Conservation (phyloP, 2,888 invertebrate genomes). For the Pollenia labialis region DNA sequence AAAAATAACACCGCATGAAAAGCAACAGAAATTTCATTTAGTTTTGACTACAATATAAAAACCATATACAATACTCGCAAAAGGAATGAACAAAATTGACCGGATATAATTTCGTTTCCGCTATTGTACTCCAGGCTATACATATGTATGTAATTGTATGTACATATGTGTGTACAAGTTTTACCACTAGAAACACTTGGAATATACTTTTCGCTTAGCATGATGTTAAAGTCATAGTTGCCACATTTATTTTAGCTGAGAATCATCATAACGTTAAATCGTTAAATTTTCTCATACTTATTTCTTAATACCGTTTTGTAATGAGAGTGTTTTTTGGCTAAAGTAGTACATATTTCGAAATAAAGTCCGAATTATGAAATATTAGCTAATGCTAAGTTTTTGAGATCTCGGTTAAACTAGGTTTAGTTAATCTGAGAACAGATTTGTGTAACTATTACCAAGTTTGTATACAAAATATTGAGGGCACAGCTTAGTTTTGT, state of each 20-base stretch:
- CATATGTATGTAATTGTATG: conserved; percentile 14
- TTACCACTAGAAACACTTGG: conserved; percentile 22
- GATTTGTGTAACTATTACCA: no score
- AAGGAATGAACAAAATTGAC: conserved; percentile 66
- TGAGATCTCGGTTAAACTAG: no score
- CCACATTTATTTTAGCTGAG: conserved; percentile 23
- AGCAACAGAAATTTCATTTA: conserved; percentile 25
- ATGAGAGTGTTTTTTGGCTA: no score
- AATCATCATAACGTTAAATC: neutral
- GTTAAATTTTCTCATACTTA: no score
- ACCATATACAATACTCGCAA: conserved; percentile 33
- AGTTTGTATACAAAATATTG: no score
- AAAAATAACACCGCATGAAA: conserved; percentile 4
- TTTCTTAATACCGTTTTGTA: no score
- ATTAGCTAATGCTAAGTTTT: no score
- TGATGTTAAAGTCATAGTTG: neutral
- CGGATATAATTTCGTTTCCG: conserved; percentile 71
- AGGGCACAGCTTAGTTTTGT: no score
- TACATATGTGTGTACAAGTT: neutral
- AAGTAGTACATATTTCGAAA: no score
- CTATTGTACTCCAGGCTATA: conserved; percentile 38
- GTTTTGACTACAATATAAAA: conserved; percentile 42
- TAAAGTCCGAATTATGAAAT: no score
- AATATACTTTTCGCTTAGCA: conserved; percentile 28
- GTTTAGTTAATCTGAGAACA: no score